Percentiles rank a stretch among this genome's conserved stretches.
phyloP scores from a whole-genome alignment of 2,113 vertebrate genomes.

The Sitta europaea region DNA sequence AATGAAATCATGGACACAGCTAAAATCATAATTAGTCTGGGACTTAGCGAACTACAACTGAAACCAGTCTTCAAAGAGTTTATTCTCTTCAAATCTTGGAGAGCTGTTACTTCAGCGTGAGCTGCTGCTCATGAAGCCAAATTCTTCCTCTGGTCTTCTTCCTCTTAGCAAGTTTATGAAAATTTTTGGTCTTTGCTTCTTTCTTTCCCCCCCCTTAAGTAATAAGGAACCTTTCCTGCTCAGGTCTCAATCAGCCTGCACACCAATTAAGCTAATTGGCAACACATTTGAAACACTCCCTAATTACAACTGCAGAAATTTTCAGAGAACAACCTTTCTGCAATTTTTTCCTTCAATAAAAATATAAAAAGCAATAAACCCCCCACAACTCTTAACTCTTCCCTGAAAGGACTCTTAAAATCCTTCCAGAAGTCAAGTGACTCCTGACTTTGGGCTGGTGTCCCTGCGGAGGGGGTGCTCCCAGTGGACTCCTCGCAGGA shows the following conservation, averaged over 20 bases:
- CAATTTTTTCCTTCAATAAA: not conserved
- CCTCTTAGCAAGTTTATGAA: not conserved
- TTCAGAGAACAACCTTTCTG: not conserved
- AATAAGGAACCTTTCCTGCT: not conserved
- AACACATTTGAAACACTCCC: not conserved
- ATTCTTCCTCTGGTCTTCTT: not conserved
- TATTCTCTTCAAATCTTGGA: not conserved
- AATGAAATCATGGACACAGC: not conserved
- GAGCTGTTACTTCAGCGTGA: not conserved
- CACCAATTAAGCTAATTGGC: constrained; percentile 13
- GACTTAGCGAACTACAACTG: not conserved
- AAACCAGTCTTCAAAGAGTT: not conserved
- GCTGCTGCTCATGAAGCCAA: not conserved
- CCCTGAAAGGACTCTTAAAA: not conserved
- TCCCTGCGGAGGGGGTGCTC: not conserved
- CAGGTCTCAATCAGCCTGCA: not conserved
- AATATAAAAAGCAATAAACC: not conserved
- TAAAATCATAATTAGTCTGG: not conserved
- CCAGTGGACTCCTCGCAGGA: not conserved
- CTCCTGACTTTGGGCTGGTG: not conserved
- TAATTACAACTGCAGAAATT: constrained; percentile 29
- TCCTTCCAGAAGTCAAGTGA: not conserved
- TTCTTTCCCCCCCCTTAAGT: not conserved
- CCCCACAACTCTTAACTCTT: not conserved
- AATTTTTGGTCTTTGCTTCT: not conserved